Evolutionary conservation across 2,113 vertebrate genomes (phyloP).

Genomic region (Aspidoscelis tigris): DNA sequence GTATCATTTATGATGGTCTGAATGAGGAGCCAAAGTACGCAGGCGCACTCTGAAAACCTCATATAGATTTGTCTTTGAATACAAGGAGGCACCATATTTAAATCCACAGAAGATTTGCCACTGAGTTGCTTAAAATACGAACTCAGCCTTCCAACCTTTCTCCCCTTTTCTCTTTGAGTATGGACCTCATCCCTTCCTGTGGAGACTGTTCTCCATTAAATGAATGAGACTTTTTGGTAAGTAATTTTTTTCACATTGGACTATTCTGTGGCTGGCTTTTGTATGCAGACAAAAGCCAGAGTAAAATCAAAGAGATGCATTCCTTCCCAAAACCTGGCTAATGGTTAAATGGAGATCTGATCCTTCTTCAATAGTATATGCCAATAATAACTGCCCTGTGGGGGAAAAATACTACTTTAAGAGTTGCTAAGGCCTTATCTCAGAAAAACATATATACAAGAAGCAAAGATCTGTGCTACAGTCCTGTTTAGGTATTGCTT

Average conservation of each 20-base stretch:
- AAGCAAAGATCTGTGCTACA: background rate
- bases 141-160: too few species aligned
- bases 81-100: background rate
- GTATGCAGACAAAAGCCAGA: conserved; percentile 55
- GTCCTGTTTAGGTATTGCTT: background rate
- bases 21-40: conserved; percentile 86
- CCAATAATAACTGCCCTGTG: conserved; percentile 27
- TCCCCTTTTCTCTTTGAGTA: background rate
- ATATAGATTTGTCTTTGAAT: conserved; percentile 70
- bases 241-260: conserved; percentile 6
- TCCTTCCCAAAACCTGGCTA: conserved; percentile 59
- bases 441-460: background rate
- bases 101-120: background rate
- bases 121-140: background rate
- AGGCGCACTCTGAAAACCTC: conserved; percentile 67
- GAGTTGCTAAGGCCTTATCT: background rate
- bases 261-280: conserved; percentile 52
- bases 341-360: conserved; percentile 34
- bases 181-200: background rate
- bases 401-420: conserved; percentile 38
- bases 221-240: background rate
- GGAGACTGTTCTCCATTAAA: background rate
- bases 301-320: conserved; percentile 48
- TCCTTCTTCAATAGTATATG: conserved; percentile 25
- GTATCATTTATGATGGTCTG: conserved; percentile 94